Base-by-base conservation (phyloP, 1,140 invertebrate genomes). In the Drosophila miranda region DNA sequence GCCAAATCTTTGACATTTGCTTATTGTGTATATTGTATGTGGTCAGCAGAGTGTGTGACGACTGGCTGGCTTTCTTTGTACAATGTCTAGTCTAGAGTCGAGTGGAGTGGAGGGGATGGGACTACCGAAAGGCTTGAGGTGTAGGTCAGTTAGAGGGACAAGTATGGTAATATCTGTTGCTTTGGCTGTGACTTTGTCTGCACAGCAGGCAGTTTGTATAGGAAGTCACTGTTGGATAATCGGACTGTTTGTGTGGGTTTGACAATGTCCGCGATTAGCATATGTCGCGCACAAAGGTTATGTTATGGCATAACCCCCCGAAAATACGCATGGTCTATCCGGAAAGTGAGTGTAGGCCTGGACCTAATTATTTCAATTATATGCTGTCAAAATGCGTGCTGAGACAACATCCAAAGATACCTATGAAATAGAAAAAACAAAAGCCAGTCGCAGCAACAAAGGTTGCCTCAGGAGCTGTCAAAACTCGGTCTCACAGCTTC, bases 1-100 rank as follows among this genome's bases (percentile, higher is more conserved):
- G 76, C 49, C 73, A 72, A 67, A 75, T 59, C 63, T 81, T 86
- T 86, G 81, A 86, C 82, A 86, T 78, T 84, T 75, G 69, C 46
- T 57, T 59, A 81, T 86, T 86, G 78, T 86, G 46, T 70, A 58
- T 61, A 26, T 86, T 86, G 78, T 86, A 50, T 70, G 61, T 61
- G 73, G 57, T 59, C 61, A 67, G 34, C 49, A 21, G 46, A 64
- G 66, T 75, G 58, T 81, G 61, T 38, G 59, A 46, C 38, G 59
- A 46, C 38, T n/a, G 43, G 48, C 21, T 42, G 48, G 16, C 59
- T 28, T 23, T 52, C 55, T 50, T 43, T 49, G 30, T 38, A 13
- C 23, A 0, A 26, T 6, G 23, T 9, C 30, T 30, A 30, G 28
- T 9, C 30, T 30, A 30, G 28, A 30, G 28, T 30, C 28, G 28